Percentiles rank a stretch among this genome's conserved stretches.
Evolutionary conservation across 2,113 vertebrate species (phyloP).

Genomic region (Aix galericulata): DNA sequence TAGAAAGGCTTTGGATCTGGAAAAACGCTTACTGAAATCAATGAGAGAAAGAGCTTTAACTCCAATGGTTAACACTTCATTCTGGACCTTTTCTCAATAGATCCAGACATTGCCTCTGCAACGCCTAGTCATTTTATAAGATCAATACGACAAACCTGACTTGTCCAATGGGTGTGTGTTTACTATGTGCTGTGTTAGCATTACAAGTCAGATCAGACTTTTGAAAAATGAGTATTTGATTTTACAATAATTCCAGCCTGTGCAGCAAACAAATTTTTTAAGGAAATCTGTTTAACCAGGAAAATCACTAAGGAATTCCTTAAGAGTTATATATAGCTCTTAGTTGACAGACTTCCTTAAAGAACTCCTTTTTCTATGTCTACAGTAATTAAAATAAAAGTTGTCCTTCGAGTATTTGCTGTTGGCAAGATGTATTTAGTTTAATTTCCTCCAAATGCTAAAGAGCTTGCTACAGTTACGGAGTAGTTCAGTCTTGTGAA

Average conservation of each 20-base stretch:
- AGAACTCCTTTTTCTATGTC: slow-evolving; percentile 51
- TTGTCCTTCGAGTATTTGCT: slow-evolving; percentile 57
- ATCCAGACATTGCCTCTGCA: not conserved
- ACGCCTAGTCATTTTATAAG: slow-evolving; percentile 13
- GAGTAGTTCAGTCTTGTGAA: slow-evolving; percentile 16
- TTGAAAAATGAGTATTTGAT: slow-evolving; percentile 54
- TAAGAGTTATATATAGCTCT: slow-evolving; percentile 58
- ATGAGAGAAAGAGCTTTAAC: not conserved
- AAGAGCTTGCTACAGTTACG: slow-evolving; percentile 17
- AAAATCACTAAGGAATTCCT: slow-evolving; percentile 68
- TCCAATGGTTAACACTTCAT: slow-evolving; percentile 17
- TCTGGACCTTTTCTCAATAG: not conserved
- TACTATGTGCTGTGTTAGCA: slow-evolving; percentile 21
- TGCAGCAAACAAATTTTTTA: slow-evolving; percentile 58
- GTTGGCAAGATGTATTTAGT: slow-evolving; percentile 49
- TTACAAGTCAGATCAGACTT: not conserved
- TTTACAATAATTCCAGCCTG: slow-evolving; percentile 44
- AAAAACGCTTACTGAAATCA: slow-evolving; percentile 38
- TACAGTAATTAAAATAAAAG: slow-evolving; percentile 65
- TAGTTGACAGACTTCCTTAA: slow-evolving; percentile 59
- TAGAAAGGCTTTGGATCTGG: slow-evolving; percentile 4
- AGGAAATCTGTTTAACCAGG: slow-evolving; percentile 55
- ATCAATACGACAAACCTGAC: slow-evolving; percentile 36
- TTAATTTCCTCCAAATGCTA: slow-evolving; percentile 71
- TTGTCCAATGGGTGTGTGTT: not conserved